A percentile compares a stretch with the other conserved stretches of the same genome.
Evolutionary conservation across 2,113 vertebrate genomes (phyloP).

Genomic region (Aegithalos caudatus): DNA sequence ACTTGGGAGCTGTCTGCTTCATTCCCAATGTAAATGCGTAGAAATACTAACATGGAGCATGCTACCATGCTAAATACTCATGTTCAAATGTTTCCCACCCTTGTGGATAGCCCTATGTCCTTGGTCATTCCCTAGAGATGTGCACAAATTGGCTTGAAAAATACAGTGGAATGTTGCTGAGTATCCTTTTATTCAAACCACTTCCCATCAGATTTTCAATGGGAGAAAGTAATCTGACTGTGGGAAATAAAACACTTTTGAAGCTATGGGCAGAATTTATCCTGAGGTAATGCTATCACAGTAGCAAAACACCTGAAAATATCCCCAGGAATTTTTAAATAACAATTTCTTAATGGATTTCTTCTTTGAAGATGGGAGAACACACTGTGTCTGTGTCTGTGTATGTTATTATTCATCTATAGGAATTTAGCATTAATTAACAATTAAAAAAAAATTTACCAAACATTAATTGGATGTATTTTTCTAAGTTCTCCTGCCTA

Average conservation of each 20-base stretch:
- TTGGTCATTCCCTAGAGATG: neutral
- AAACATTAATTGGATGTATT: neutral
- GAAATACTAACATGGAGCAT: neutral
- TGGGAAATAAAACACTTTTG: conserved; percentile 19
- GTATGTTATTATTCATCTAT: neutral
- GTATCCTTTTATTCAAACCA: neutral
- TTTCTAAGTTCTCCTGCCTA: neutral
- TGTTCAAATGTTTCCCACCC: neutral
- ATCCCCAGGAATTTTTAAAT: neutral
- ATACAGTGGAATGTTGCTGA: neutral
- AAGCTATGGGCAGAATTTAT: neutral
- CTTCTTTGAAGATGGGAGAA: neutral
- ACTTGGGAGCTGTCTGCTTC: neutral
- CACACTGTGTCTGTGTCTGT: neutral
- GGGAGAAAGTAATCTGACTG: neutral
- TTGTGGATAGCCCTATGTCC: neutral
- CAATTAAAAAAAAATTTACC: neutral
- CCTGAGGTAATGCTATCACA: neutral
- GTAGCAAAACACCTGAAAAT: conserved; percentile 42
- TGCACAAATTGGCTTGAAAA: neutral
- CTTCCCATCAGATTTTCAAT: neutral
- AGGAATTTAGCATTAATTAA: neutral
- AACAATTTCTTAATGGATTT: neutral
- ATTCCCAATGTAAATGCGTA: neutral
- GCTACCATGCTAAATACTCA: neutral